Base-by-base conservation (phyloP, 2,888 invertebrate species). In the Drosophila neonasuta region DNA sequence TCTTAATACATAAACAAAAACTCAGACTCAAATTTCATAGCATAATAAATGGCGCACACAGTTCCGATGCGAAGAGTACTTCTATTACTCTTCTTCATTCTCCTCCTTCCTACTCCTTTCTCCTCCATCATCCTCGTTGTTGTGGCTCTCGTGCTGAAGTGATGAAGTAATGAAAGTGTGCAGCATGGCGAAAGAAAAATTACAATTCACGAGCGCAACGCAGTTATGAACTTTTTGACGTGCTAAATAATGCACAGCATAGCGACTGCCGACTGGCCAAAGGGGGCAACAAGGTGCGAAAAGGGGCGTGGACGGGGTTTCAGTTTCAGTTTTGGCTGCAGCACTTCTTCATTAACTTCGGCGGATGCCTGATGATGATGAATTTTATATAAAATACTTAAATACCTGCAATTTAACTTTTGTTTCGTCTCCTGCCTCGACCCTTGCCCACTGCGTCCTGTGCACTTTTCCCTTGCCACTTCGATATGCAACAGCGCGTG, bases 381-480 rank as follows among this genome's bases (percentile, higher is more conserved):
- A 81, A 81, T 81, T 81, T 81, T 82, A 82, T 82, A 88, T 89
- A 87, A 88, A 89, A 89, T 81, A 74, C 87, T 89, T 88, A 89
- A 88, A 88, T 88, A 89, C 89, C 88, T 82, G 87, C 86, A 87
- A 88, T 89, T 89, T 88, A 88, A 89, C 88, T 87, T 88, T 79
- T 84, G 71, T 66, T 68, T 36, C 11, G 15, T 30, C n/a, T n/a
- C 36, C 36, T 36, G 49, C 36, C 8, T 42, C 13, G 11, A 34
- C 17, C 15, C 29, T 13, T 34, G 11, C 17, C 39, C 29, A 17
- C 10, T 49, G 30, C 1, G 11, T 34, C 9, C 1, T n/a, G 13
- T 34, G 2, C 20, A 5, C 24, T 24, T 3, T 32, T 42, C 49
- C 58, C 45, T 13, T n/a, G 52, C 17, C 84, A 74, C 70, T 74